Percentiles rank a stretch among this genome's conserved stretches.
phyloP scores from a whole-genome alignment of 2,113 vertebrate genomes.

The Lophura nycthemera region DNA sequence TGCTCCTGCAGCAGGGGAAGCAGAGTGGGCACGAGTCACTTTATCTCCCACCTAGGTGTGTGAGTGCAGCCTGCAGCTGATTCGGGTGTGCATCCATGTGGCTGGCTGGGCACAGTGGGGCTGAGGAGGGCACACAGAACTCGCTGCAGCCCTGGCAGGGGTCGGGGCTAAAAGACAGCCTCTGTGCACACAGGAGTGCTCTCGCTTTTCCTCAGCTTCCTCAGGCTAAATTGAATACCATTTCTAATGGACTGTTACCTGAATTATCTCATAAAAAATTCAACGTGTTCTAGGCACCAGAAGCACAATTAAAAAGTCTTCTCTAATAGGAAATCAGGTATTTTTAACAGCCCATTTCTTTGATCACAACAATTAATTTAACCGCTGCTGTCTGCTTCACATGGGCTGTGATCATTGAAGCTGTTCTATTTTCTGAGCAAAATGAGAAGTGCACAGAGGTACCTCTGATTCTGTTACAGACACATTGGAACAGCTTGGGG shows the following conservation, averaged over 20 bases:
- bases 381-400: constrained; percentile 48
- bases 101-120: neutral
- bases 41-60: accelerated
- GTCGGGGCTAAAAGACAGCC: neutral
- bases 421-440: constrained; percentile 63
- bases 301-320: constrained; percentile 57
- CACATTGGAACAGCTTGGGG: constrained; percentile 77
- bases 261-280: constrained; percentile 55
- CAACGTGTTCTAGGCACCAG: constrained; percentile 29
- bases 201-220: neutral
- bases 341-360: constrained; percentile 67
- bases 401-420: constrained; percentile 39
- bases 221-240: constrained; percentile 11
- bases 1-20: neutral
- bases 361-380: constrained; percentile 68
- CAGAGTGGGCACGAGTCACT: neutral
- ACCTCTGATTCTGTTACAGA: constrained; percentile 73
- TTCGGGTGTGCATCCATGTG: neutral
- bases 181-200: neutral
- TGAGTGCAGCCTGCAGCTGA: neutral
- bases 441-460: constrained; percentile 55
- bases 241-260: constrained; percentile 58
- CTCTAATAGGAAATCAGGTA: constrained; percentile 30
- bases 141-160: neutral
- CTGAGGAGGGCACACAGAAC: accelerated